phyloP scores from a whole-genome alignment of 2,888 invertebrate genomes.

The Chouioia cunea region DNA sequence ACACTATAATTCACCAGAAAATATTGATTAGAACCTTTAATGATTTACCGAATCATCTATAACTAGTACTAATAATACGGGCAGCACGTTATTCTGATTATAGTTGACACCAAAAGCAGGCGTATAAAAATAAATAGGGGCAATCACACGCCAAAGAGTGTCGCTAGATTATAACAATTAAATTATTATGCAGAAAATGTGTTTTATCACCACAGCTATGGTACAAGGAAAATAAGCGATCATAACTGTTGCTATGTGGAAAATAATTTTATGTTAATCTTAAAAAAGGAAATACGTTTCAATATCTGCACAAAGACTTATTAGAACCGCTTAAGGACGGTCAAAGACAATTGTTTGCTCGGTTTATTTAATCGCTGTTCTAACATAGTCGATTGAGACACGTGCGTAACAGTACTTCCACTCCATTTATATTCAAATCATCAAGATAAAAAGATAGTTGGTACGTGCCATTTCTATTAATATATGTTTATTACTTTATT shows the following conservation, averaged over 20 bases:
- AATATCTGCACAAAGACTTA: no score
- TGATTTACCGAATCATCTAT: background rate
- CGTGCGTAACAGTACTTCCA: background rate
- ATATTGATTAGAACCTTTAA: background rate
- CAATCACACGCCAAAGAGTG: background rate
- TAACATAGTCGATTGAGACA: background rate
- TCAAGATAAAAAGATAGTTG: background rate
- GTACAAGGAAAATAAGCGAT: background rate
- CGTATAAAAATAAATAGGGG: constrained; percentile 9
- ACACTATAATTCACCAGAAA: constrained; percentile 27
- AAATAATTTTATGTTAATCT: no score
- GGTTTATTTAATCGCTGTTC: background rate
- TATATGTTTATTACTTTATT: background rate
- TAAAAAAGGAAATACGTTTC: no score
- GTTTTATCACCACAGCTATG: background rate
- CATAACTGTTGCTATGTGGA: background rate
- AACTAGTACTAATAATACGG: no score
- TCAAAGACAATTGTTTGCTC: background rate
- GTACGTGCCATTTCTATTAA: background rate
- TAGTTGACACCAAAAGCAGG: background rate
- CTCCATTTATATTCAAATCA: background rate
- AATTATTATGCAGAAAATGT: background rate
- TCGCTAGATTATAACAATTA: background rate
- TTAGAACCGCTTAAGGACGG: background rate
- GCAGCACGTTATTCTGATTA: no score